Evolutionary conservation across 23 tunicate genomes (phyloP).

Genomic region (Halocynthia roretzi): DNA sequence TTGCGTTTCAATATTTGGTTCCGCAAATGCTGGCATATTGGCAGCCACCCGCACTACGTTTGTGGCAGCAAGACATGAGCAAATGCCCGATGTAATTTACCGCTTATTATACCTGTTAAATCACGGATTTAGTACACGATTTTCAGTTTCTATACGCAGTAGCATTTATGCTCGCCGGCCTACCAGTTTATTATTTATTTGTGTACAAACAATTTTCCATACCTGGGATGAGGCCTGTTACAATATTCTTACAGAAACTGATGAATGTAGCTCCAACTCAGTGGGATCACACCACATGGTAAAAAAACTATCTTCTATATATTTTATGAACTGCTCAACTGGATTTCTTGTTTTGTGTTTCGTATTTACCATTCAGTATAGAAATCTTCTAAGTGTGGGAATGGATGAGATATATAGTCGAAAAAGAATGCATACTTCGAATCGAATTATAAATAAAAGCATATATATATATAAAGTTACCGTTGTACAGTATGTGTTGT

Average conservation of each 20-base stretch:
- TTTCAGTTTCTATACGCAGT: conserved; percentile 35
- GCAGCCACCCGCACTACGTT: conserved; percentile 13
- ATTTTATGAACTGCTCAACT: too few species aligned
- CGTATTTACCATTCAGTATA: too few species aligned
- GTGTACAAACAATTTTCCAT: conserved; percentile 34
- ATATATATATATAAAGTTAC: too few species aligned
- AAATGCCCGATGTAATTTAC: conserved; percentile 29
- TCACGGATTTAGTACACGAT: not conserved
- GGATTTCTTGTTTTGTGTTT: too few species aligned
- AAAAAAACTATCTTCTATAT: too few species aligned
- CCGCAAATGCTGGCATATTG: conserved; percentile 19
- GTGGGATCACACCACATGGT: conserved; percentile 27
- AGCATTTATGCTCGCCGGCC: conserved; percentile 32
- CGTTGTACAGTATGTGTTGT: too few species aligned
- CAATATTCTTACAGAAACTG: conserved; percentile 40
- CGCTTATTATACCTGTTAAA: not conserved
- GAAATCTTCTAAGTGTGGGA: too few species aligned
- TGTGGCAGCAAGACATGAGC: conserved; percentile 29
- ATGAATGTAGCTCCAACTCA: conserved; percentile 66
- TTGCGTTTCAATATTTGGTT: conserved; percentile 40
- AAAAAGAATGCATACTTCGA: too few species aligned
- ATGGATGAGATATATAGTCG: too few species aligned
- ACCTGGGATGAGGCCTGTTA: conserved; percentile 48
- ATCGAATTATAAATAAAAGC: too few species aligned
- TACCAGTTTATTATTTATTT: conserved; percentile 44